A percentile compares a stretch with the other conserved stretches of the same genome.
Evolutionary conservation across 2,888 invertebrate genomes (phyloP).

Genomic region (Drosophila flavopinicola): DNA sequence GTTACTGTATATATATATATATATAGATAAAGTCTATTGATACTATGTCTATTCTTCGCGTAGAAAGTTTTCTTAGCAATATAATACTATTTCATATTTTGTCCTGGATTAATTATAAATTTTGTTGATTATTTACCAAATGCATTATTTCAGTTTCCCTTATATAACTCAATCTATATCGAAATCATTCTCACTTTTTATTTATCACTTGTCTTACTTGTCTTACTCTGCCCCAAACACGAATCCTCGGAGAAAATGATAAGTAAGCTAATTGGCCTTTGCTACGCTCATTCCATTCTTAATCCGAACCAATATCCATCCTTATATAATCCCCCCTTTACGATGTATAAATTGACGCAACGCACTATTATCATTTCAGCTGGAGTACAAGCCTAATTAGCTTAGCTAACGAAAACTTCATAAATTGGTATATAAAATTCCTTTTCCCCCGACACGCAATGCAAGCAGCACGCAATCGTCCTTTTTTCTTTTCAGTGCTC

Average conservation of each 20-base stretch:
- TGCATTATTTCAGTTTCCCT: too few species aligned
- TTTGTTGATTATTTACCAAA: too few species aligned
- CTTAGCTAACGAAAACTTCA: slow-evolving; percentile 56
- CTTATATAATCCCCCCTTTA: slow-evolving; percentile 3
- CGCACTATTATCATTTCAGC: slow-evolving; percentile 51
- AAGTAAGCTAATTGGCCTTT: slow-evolving; percentile 23
- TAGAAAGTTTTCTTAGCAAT: too few species aligned
- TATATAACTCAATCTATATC: too few species aligned
- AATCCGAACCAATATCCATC: slow-evolving; percentile 3
- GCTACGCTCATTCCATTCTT: slow-evolving; percentile 28
- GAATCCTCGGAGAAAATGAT: slow-evolving; percentile 21
- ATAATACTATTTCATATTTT: too few species aligned
- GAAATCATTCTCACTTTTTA: too few species aligned
- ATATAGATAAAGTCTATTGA: too few species aligned
- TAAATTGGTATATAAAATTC: slow-evolving; percentile 7
- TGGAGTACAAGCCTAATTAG: slow-evolving; percentile 61
- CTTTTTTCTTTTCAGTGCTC: slow-evolving; percentile 21
- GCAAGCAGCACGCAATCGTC: slow-evolving; percentile 65
- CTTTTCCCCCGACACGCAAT: slow-evolving; percentile 22
- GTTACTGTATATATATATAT: too few species aligned
- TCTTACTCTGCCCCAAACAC: too few species aligned
- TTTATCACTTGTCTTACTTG: too few species aligned
- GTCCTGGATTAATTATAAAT: too few species aligned
- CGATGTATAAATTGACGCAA: slow-evolving; percentile 1
- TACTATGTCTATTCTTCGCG: too few species aligned